Conservation (phyloP, 2,113 vertebrate genomes). For the Trogon melanurus region DNA sequence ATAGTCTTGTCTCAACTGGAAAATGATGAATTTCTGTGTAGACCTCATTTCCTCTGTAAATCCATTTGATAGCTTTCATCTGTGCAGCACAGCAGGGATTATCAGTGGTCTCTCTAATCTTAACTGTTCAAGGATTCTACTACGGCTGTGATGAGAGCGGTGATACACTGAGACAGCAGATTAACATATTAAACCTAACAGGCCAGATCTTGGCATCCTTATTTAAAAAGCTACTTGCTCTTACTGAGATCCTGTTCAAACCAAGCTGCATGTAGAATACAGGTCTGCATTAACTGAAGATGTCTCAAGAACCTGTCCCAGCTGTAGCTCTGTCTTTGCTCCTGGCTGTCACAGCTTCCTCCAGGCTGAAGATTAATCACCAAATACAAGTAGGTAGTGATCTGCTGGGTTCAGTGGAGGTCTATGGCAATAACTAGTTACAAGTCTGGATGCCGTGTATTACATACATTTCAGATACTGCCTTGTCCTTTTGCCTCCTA, state of each 20-base stretch:
- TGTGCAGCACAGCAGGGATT: not conserved
- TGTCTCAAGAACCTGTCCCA: not conserved
- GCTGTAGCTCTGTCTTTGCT: not conserved
- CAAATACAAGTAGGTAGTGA: not conserved
- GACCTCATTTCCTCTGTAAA: not conserved
- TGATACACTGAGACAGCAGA: not conserved
- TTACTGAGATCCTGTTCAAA: not conserved
- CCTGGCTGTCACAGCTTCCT: not conserved
- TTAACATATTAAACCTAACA: not conserved
- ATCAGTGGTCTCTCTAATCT: not conserved
- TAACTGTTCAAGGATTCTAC: not conserved
- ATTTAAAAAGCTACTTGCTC: not conserved
- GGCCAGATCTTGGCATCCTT: not conserved
- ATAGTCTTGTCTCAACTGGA: not conserved
- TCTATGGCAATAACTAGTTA: not conserved
- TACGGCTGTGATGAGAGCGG: not conserved
- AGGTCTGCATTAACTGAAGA: fast-evolving
- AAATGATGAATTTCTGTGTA: not conserved
- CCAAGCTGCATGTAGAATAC: not conserved
- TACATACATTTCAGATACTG: not conserved
- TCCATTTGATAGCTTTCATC: not conserved
- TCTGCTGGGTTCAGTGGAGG: not conserved
- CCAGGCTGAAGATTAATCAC: not conserved
- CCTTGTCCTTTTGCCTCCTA: not conserved
- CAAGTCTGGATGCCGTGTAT: fast-evolving